Evolutionary conservation across 2,888 invertebrate species (phyloP).

Genomic region (Balanococcus diminutus): DNA sequence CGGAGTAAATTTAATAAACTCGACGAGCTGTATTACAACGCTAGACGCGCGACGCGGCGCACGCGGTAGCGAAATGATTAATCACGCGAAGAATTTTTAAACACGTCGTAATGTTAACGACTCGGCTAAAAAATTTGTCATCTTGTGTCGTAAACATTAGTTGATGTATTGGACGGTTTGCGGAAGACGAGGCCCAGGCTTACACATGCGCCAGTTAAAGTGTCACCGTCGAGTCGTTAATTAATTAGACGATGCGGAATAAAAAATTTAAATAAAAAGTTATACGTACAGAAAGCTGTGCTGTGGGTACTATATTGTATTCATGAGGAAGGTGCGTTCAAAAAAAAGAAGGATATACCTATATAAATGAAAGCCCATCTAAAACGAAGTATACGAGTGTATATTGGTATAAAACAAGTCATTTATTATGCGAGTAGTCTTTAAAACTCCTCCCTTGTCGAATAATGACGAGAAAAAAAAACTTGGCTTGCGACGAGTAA

Average conservation of each 20-base stretch:
- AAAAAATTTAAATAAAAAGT: background rate
- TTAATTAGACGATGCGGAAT: background rate
- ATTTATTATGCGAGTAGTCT: background rate
- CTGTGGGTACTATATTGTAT: too few relatives aligned
- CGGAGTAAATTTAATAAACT: conserved; percentile 9
- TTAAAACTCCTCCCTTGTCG: background rate
- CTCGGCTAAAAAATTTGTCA: background rate
- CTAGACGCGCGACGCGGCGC: background rate
- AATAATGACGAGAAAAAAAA: background rate
- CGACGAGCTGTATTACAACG: background rate
- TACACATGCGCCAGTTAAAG: background rate
- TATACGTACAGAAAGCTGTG: too few relatives aligned
- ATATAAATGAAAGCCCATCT: background rate
- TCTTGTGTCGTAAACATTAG: background rate
- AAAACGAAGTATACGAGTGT: background rate
- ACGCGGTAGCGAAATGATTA: background rate
- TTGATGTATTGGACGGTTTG: background rate
- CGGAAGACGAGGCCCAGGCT: background rate
- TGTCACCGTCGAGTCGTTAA: background rate
- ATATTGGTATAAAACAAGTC: background rate
- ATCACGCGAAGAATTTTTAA: conserved; percentile 19
- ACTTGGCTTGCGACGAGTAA: background rate
- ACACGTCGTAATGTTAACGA: conserved; percentile 1
- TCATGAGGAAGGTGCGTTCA: too few relatives aligned
- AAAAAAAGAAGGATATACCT: too few relatives aligned